phyloP scores from a whole-genome alignment of 2,888 invertebrate species.

The Nudaria mundana region DNA sequence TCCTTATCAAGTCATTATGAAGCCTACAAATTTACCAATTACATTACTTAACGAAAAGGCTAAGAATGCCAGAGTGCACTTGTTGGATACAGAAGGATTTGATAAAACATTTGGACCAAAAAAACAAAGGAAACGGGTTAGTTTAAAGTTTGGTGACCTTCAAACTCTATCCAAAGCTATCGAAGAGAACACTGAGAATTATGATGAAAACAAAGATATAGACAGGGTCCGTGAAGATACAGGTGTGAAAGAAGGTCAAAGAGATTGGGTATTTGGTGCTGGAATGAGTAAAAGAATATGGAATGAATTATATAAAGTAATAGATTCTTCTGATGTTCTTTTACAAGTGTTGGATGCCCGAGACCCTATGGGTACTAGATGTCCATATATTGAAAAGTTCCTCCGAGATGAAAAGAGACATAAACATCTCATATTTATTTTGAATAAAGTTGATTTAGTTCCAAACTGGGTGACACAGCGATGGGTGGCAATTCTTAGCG shows the following conservation, averaged over 20 bases:
- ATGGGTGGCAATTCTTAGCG: conserved; percentile 97
- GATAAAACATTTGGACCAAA: conserved; percentile 97
- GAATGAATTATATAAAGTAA: conserved; percentile 99
- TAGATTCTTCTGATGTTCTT: conserved; percentile 99
- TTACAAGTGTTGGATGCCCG: conserved; percentile 98
- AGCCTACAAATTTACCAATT: conserved; percentile 96
- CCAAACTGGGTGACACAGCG: conserved; percentile 99
- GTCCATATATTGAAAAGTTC: conserved; percentile 95
- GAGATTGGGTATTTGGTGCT: conserved; percentile 97
- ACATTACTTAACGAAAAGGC: conserved; percentile 95
- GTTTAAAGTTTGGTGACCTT: conserved; percentile 87
- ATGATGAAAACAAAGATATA: conserved; percentile 90
- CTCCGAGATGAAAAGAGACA: conserved; percentile 96
- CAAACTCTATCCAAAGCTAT: conserved; percentile 88
- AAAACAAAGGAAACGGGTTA: conserved; percentile 94
- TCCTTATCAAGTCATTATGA: conserved; percentile 99
- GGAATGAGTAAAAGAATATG: conserved; percentile 98
- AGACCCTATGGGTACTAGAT: conserved; percentile 98
- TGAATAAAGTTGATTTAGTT: conserved; percentile 98
- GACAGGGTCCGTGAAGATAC: conserved; percentile 91
- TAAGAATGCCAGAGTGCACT: conserved; percentile 94
- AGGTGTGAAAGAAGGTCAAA: conserved; percentile 89
- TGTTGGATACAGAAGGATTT: conserved; percentile 97
- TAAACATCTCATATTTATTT: conserved; percentile 97
- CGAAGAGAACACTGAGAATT: conserved; percentile 86